Evolutionary conservation across 2,888 invertebrate species (phyloP).

Genomic region (Alviniconcha strummeri): DNA sequence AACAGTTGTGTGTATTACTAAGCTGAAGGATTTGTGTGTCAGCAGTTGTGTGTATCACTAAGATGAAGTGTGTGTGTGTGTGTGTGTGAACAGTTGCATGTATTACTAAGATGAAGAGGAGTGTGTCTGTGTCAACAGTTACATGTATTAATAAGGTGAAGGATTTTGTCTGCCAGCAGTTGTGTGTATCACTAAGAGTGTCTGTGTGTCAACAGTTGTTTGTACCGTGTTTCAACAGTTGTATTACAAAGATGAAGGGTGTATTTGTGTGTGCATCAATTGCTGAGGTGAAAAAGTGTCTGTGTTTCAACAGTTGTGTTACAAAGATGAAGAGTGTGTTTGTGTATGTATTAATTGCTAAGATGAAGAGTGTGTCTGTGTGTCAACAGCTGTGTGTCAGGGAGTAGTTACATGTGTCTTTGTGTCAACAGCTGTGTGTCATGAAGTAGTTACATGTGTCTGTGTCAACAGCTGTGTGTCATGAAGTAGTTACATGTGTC

Average conservation of each 20-base stretch:
- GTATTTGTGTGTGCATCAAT: not conserved
- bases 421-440: slow-evolving; percentile 83
- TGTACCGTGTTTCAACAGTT: too few relatives aligned
- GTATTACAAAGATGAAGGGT: not conserved
- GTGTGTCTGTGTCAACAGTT: not conserved
- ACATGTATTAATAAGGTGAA: too few relatives aligned
- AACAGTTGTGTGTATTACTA: too few relatives aligned
- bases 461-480: too few relatives aligned
- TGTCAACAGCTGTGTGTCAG: too few relatives aligned
- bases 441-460: too few relatives aligned
- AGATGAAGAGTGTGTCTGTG: not conserved
- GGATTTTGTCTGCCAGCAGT: not conserved
- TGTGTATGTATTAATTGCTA: not conserved
- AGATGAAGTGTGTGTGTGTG: too few relatives aligned
- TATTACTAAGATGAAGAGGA: not conserved
- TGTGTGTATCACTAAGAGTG: not conserved
- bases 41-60: too few relatives aligned
- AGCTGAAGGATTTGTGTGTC: not conserved
- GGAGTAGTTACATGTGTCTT: too few relatives aligned
- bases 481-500: too few relatives aligned
- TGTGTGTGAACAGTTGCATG: not conserved
- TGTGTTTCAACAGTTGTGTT: not conserved
- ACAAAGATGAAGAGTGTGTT: not conserved
- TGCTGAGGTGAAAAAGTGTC: not conserved
- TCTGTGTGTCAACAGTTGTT: not conserved